Conservation (phyloP, 92 coral and sea anemone species). For the Actinernus sp. region DNA sequence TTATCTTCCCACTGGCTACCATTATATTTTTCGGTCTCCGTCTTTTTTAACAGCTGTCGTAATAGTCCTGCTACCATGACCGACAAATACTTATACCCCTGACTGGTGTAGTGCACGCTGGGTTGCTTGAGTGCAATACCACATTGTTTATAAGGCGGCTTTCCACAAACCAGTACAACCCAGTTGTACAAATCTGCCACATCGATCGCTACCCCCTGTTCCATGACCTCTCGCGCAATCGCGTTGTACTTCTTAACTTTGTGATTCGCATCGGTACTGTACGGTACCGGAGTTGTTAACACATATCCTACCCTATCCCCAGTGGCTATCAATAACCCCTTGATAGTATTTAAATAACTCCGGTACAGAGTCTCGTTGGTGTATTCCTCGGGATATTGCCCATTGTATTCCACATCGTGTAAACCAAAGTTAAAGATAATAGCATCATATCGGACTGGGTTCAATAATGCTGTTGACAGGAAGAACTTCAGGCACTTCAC, state of each 20-base stretch:
- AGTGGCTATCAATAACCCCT: constrained; percentile 45
- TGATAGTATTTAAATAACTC: constrained; percentile 58
- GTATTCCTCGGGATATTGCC: constrained; percentile 57
- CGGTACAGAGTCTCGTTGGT: constrained; percentile 59
- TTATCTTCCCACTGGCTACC: too few relatives aligned
- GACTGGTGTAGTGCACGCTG: constrained; percentile 21
- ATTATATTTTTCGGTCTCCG: neutral
- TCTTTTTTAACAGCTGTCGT: neutral
- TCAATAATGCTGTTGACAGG: constrained; percentile 57
- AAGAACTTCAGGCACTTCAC: constrained; percentile 74
- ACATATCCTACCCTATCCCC: constrained; percentile 74
- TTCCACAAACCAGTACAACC: constrained; percentile 58
- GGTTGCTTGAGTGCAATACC: constrained; percentile 68
- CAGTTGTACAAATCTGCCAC: constrained; percentile 69
- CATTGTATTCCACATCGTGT: constrained; percentile 73
- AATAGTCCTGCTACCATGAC: constrained; percentile 5
- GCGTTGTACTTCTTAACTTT: constrained; percentile 69
- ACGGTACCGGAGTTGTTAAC: constrained; percentile 86
- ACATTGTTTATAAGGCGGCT: constrained; percentile 43
- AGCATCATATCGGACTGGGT: constrained; percentile 79
- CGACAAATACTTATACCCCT: constrained; percentile 35
- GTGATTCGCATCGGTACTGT: constrained; percentile 33
- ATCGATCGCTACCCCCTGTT: neutral
- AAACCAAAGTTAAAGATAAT: constrained; percentile 88
- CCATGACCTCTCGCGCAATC: constrained; percentile 53